Evolutionary conservation across 2,797 vertebrate genomes (phyloP), one percentile per base, ranked within the genome.

Genomic region (Acipenser transmontanus): DNA sequence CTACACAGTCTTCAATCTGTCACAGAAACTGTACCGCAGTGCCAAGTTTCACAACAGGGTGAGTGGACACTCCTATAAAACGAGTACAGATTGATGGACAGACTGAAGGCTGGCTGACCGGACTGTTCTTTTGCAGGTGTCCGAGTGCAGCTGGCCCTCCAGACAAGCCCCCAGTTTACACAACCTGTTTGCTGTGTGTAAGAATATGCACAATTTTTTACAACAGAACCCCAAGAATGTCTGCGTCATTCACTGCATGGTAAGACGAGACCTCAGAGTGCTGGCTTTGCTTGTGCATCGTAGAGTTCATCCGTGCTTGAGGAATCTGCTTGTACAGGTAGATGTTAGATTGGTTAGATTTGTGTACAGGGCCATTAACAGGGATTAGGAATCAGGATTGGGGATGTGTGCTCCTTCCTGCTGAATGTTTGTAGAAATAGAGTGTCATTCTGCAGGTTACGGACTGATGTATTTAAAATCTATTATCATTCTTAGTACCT

Each of bases 121-220:
- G 13, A 14, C 51, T 66, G 7, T 66, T 61, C 68, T n/a, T 56
- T 17, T 72, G 34, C 71, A 99, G 97, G 97, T 99, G 66, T 99
- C 97, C 0, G 97, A 99, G 84, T 99, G 97, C 80, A 98, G 93
- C 63, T 99, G 97, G 97, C 94, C 97, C 0, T 83, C 93, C 13
- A 88, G 91, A 68, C 97, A 98, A 85, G 96, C 97, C 0, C 97
- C 97, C 63, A 93, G 95, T 77, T 92, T 99, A 77, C 97, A 99
- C 85, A 99, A 98, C 87, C 90, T 99, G 73, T 99, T 96, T 9
- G 96, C 97, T 0, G 95, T 99, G 72, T 99, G 97, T 82, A 97
- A 97, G 88, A 99, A 99, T 83, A 99, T 99, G 95, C 94, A 99
- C 87, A 98, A 98, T 82, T 99, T 96, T 97, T 91, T 99, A 68